Base-by-base conservation (phyloP, 2,797 vertebrate genomes). In the Neostethus bicornis region DNA sequence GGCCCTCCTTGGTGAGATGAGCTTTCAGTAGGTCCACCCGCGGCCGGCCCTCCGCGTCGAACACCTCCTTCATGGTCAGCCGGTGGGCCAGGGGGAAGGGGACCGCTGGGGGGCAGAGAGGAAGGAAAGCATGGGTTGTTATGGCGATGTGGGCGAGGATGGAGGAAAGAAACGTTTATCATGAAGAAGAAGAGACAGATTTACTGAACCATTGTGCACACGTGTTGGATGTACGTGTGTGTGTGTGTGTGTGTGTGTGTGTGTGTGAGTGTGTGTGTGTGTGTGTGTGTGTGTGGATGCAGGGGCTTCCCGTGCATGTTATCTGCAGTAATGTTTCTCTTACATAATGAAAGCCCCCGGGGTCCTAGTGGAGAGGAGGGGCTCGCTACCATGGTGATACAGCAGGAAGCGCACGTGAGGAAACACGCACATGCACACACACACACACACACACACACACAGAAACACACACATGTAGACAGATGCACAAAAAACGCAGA, bases 1-100 rank as follows among this genome's bases (percentile, higher is more conserved):
- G 87, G n/a, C 92, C 92, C 82, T 93, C 92, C 82, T 93, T 93
- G 53, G 92, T 93, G 55, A 93, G 92, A 76, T 93, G 92, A 69
- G 92, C 92, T 82, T 93, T 93, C 44, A 93, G 89, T 73, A 93
- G 76, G 81, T 93, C 92, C 56, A 93, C 92, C 23, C 92, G 84
- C 3, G 92, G 92, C 75, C 90, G 90, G 29, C 92, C 92, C 50
- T 93, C 92, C 0, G 90, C 83, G n/a, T 93, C 92, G 54, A 93
- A 93, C 83, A 93, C 92, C 80, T 93, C 92, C 80, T 93, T 91
- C 91, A 93, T 92, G 78, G 84, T 91, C 48, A 93, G 90, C 82
- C 91, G 88, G 83, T 93, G 92, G 91, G 92, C 92, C 81, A 93
- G 83, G 81, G 92, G 92, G 82, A 93, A 93, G 67, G 92, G 92